Conservation (phyloP, 2,888 invertebrate genomes). For the Lasiommata megera region DNA sequence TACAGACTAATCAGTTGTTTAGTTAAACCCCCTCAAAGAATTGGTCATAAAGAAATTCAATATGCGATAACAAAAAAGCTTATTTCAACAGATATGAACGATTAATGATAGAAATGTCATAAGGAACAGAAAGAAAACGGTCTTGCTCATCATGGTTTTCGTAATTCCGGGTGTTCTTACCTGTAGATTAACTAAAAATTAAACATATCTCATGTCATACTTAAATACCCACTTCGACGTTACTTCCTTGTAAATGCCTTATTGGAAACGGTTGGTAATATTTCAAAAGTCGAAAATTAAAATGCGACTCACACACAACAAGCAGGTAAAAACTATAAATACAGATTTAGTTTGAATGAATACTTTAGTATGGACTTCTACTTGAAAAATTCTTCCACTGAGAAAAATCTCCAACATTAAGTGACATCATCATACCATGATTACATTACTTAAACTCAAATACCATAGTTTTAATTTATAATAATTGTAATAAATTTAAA, state of each 20-base stretch:
- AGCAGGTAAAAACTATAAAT: neutral
- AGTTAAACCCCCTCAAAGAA: neutral
- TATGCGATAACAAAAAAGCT: neutral
- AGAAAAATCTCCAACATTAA: too few species aligned
- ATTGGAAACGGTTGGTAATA: neutral
- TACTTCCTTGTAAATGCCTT: neutral
- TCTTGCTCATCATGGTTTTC: neutral
- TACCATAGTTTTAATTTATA: too few species aligned
- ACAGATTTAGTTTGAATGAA: neutral
- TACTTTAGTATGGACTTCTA: too few species aligned
- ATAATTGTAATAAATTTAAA: too few species aligned
- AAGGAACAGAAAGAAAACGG: constrained; percentile 1
- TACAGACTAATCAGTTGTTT: too few species aligned
- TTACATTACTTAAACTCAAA: too few species aligned
- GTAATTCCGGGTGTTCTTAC: neutral
- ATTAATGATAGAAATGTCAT: neutral
- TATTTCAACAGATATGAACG: neutral
- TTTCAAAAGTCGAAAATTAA: neutral
- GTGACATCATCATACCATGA: too few species aligned
- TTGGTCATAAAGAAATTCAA: neutral
- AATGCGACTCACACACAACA: neutral
- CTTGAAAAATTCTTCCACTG: too few species aligned
- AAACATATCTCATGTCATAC: neutral
- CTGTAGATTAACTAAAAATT: constrained; percentile 1
- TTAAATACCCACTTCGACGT: neutral